Evolutionary conservation across 2,113 vertebrate species (phyloP).

Genomic region (Anoplopoma fimbria): DNA sequence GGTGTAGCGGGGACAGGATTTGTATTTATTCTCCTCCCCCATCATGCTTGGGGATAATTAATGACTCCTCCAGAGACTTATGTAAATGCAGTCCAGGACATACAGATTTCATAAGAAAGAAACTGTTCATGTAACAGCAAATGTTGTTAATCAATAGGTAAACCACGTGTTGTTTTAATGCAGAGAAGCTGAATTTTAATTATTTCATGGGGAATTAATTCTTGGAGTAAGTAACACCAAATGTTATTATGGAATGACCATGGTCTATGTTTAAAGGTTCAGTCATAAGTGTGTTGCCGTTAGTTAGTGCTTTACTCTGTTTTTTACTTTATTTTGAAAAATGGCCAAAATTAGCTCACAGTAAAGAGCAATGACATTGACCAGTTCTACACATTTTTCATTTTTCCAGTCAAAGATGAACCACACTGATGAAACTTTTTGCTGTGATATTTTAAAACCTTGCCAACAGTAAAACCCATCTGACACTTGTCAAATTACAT

Average conservation of each 20-base stretch:
- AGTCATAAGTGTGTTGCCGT: neutral
- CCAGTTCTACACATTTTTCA: neutral
- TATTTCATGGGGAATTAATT: neutral
- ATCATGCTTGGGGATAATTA: constrained; percentile 42
- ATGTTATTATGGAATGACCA: neutral
- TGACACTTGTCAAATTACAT: neutral
- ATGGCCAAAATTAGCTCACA: neutral
- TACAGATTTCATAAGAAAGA: constrained; percentile 59
- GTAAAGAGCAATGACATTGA: neutral
- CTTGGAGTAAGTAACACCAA: neutral
- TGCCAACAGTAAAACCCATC: neutral
- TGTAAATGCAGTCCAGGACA: constrained; percentile 27
- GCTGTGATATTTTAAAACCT: neutral
- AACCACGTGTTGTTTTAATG: neutral
- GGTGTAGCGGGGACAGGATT: constrained; percentile 17
- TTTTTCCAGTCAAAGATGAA: neutral
- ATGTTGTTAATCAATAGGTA: constrained; percentile 38
- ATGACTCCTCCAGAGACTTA: constrained; percentile 61
- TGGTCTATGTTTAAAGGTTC: neutral
- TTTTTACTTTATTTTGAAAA: neutral
- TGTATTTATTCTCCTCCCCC: constrained; percentile 2
- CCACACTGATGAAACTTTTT: neutral
- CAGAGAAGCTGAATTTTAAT: neutral
- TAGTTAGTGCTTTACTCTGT: neutral
- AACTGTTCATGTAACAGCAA: constrained; percentile 38